Evolutionary conservation across 2,888 invertebrate species (phyloP).

Genomic region (Agrochola circellaris): DNA sequence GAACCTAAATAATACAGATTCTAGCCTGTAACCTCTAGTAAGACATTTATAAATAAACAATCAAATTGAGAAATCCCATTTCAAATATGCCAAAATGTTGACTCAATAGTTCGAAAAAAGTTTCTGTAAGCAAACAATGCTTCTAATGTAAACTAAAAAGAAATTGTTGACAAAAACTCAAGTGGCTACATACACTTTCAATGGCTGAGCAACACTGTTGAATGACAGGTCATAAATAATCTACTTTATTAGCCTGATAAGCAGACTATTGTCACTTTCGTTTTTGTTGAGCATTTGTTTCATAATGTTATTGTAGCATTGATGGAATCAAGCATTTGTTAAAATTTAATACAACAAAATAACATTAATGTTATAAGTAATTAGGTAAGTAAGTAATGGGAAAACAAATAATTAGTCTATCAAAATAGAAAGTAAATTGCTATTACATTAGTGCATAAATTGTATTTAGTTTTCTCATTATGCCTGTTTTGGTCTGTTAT

Average conservation of each 20-base stretch:
- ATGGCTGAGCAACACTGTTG: constrained; percentile 19
- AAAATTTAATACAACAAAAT: not conserved
- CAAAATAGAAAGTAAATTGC: not conserved
- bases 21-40: not conserved
- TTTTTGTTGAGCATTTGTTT: constrained; percentile 32
- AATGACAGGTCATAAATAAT: constrained; percentile 53
- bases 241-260: constrained; percentile 51
- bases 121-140: not conserved
- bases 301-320: constrained; percentile 17
- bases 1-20: constrained; percentile 7
- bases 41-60: constrained; percentile 28
- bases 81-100: constrained; percentile 13
- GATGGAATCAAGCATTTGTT: constrained; percentile 9
- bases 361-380: not conserved
- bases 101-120: not conserved
- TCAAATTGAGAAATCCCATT: constrained; percentile 18
- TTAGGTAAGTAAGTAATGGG: not conserved
- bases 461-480: not conserved
- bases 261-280: constrained; percentile 31
- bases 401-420: not conserved
- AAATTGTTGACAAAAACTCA: constrained; percentile 41
- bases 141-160: constrained; percentile 16
- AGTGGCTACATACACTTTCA: constrained; percentile 40
- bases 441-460: not conserved
- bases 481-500: not conserved